A percentile compares a stretch with the other conserved stretches of the same genome.
phyloP scores from a whole-genome alignment of 2,797 vertebrate species.

The Natrix natrix region DNA sequence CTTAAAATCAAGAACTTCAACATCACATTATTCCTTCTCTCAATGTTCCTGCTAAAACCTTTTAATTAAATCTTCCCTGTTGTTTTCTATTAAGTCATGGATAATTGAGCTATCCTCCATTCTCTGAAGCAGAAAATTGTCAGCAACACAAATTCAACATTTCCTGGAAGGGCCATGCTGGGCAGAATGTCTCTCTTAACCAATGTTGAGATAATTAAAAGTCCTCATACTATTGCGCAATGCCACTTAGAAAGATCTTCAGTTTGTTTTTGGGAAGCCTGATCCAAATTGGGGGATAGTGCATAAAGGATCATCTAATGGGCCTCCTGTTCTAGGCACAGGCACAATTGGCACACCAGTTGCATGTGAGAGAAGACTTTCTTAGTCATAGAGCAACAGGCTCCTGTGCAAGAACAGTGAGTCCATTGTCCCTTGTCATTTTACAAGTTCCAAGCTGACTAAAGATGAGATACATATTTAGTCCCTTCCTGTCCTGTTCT shows the following conservation, averaged over 20 bases:
- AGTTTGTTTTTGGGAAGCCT: background rate
- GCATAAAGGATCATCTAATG: background rate
- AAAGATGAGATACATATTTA: background rate
- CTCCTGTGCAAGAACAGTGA: background rate
- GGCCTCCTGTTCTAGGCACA: background rate
- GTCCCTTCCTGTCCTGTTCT: background rate
- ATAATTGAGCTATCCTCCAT: background rate
- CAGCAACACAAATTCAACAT: background rate
- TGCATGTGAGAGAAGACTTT: background rate
- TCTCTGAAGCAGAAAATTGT: background rate
- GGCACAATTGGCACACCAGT: background rate
- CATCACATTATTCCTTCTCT: background rate
- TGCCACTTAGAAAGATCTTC: background rate
- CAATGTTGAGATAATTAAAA: background rate
- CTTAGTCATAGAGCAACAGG: background rate
- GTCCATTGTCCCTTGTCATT: background rate
- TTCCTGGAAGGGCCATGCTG: background rate
- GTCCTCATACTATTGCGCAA: background rate
- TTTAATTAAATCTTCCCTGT: background rate
- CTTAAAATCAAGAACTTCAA: background rate
- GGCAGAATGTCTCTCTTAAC: background rate
- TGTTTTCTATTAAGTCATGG: background rate
- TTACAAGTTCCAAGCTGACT: background rate
- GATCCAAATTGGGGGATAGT: background rate
- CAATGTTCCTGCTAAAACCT: background rate